Evolutionary conservation across 2,113 vertebrate genomes (phyloP).

Genomic region (Atlantisia rogersi): DNA sequence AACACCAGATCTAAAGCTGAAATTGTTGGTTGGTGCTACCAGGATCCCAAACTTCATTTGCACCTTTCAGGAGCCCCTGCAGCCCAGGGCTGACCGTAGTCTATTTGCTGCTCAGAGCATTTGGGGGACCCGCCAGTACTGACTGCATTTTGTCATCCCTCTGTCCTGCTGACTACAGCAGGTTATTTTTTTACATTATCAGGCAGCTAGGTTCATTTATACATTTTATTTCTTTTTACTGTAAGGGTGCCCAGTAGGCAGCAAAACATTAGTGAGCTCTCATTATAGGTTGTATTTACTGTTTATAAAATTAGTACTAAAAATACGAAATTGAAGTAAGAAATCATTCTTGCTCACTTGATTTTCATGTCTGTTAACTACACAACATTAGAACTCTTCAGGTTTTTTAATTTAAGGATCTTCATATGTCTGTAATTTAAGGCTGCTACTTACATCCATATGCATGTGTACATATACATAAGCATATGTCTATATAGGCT

Average conservation of each 20-base stretch:
- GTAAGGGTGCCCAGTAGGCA: not conserved
- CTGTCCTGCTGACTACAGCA: slow-evolving; percentile 25
- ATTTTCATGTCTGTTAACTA: not conserved
- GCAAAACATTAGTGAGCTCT: not conserved
- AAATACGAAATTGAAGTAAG: not conserved
- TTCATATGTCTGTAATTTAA: not conserved
- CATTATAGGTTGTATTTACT: not conserved
- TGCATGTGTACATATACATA: not conserved
- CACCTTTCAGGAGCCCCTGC: not conserved
- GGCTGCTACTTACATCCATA: not conserved
- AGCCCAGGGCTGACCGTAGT: not conserved
- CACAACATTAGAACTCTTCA: not conserved
- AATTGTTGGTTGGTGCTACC: not conserved
- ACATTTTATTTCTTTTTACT: not conserved
- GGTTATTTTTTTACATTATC: not conserved
- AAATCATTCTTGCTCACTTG: not conserved
- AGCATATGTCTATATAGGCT: not conserved
- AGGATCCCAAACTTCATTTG: not conserved
- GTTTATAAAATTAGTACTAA: slow-evolving; percentile 1
- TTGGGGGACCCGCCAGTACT: not conserved
- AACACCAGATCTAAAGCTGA: not conserved
- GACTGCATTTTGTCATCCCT: not conserved
- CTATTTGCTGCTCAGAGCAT: not conserved
- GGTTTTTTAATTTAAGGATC: not conserved
- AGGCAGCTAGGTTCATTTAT: not conserved